Evolutionary conservation across 2,113 vertebrate genomes (phyloP), one percentile per base, ranked within the genome.

Genomic region (Cromileptes altivelis): DNA sequence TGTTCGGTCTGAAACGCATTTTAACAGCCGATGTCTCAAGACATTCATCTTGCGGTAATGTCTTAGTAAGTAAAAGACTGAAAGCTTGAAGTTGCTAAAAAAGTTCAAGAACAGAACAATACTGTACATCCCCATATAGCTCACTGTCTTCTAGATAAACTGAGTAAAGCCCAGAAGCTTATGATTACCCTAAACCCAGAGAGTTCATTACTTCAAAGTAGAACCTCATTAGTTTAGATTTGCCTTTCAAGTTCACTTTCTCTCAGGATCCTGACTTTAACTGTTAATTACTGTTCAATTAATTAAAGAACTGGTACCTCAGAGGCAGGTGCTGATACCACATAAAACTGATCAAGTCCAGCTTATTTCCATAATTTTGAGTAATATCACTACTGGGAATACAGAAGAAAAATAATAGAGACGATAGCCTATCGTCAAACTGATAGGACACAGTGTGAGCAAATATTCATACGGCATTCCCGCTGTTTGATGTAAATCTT

Each of bases 181-280:
- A 18, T 74, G 84, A 92, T 94, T 93, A 92, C 70, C 85, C 80
- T 56, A 85, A 91, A 93, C 85, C 87, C 81, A 79, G 69, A 85
- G 86, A 91, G 84, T 91, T 91, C 87, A 93, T 93, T 90, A 92
- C 92, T 92, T 94, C 91, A 93, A 92, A 92, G 92, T 84, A 72
- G 70, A 93, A 91, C 75, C 91, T 93, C 92, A 94, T 94, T 94
- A 94, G 88, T 91, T 92, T 23, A 91, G 87, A 90, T 90, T 91
- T 90, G 74, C 85, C 91, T 94, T 94, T 94, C 90, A 93, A 94
- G 88, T 93, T 91, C 85, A 76, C 90, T 91, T 90, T 89, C 85
- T 93, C 87, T 83, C 85, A 86, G 80, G 78, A 92, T 90, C 82
- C 86, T 15, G 70, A 90, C 85, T 88, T 93, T 87, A 90, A 93